phyloP scores from a whole-genome alignment of 2,888 invertebrate genomes.

The Criorhina ranunculi region DNA sequence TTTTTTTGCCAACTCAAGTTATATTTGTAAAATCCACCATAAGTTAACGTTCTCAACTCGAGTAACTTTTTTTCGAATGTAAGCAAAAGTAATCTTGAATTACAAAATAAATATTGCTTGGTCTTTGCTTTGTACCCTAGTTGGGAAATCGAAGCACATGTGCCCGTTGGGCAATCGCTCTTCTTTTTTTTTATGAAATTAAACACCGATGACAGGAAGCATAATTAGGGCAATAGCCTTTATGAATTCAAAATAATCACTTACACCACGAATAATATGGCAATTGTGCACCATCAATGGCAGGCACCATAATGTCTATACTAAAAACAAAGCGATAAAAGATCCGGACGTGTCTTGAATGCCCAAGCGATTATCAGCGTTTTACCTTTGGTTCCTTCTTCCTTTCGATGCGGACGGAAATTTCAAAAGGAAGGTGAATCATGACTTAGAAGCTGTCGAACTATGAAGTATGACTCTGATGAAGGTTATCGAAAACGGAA shows the following conservation, averaged over 20 bases:
- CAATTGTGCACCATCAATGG: slow-evolving; percentile 42
- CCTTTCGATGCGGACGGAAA: slow-evolving; percentile 45
- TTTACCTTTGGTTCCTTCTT: slow-evolving; percentile 50
- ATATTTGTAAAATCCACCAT: background rate
- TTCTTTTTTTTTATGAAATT: slow-evolving; percentile 29
- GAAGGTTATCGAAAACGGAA: slow-evolving; percentile 50
- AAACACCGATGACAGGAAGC: slow-evolving; percentile 35
- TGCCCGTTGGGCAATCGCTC: background rate
- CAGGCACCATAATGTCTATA: slow-evolving; percentile 62
- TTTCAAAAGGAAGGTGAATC: slow-evolving; percentile 53
- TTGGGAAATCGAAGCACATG: slow-evolving; percentile 25
- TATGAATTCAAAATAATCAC: slow-evolving; percentile 30
- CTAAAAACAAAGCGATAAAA: slow-evolving; percentile 56
- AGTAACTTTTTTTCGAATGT: slow-evolving; percentile 1
- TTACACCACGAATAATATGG: slow-evolving; percentile 18
- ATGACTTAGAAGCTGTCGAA: slow-evolving; percentile 29
- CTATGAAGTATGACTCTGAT: background rate
- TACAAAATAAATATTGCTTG: slow-evolving; percentile 20
- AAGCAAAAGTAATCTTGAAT: slow-evolving; percentile 33
- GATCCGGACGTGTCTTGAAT: slow-evolving; percentile 54
- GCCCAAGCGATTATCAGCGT: slow-evolving; percentile 31
- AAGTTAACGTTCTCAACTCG: background rate
- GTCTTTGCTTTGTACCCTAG: slow-evolving; percentile 16
- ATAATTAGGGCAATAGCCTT: slow-evolving; percentile 61
- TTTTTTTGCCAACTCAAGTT: slow-evolving; percentile 49